Conservation (phyloP, 2,113 vertebrate genomes). For the Saccopteryx leptura region DNA sequence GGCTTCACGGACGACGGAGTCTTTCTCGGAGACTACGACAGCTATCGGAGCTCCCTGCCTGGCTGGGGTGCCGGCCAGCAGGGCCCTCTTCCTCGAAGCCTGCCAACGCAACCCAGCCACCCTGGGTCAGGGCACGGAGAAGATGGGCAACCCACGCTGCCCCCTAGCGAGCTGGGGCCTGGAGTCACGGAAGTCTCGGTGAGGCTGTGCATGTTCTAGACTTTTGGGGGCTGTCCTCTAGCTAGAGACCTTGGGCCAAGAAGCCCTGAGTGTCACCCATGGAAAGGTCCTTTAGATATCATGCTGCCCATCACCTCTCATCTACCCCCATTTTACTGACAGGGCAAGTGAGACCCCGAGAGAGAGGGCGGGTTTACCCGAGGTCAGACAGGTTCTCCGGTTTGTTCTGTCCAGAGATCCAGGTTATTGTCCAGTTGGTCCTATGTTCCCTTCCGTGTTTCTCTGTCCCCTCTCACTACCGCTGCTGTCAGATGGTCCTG, state of each 20-base stretch:
- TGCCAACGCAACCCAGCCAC: conserved; percentile 9
- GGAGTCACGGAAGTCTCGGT: conserved; percentile 60
- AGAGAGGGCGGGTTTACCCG: background rate
- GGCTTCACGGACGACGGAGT: conserved; percentile 89
- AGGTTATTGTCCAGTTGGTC: background rate
- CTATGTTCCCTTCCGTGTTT: background rate
- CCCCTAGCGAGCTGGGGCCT: conserved; percentile 32
- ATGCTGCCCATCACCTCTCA: background rate
- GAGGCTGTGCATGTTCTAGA: conserved; percentile 37
- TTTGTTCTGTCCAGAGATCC: background rate
- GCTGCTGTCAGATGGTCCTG: background rate
- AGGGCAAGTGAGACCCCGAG: background rate
- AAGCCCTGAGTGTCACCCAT: background rate
- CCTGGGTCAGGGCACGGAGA: conserved; percentile 29
- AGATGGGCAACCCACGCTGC: background rate
- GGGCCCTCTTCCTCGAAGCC: conserved; percentile 46
- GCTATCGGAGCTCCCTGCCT: conserved; percentile 86
- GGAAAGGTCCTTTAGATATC: background rate
- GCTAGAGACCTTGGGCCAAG: background rate
- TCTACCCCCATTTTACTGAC: background rate
- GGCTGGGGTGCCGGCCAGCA: conserved; percentile 70
- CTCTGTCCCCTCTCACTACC: background rate
- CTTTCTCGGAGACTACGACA: conserved; percentile 86
- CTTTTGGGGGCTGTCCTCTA: background rate
- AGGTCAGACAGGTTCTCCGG: background rate